Conservation (phyloP, 2,888 invertebrate genomes). For the Ophioninae sp. region DNA sequence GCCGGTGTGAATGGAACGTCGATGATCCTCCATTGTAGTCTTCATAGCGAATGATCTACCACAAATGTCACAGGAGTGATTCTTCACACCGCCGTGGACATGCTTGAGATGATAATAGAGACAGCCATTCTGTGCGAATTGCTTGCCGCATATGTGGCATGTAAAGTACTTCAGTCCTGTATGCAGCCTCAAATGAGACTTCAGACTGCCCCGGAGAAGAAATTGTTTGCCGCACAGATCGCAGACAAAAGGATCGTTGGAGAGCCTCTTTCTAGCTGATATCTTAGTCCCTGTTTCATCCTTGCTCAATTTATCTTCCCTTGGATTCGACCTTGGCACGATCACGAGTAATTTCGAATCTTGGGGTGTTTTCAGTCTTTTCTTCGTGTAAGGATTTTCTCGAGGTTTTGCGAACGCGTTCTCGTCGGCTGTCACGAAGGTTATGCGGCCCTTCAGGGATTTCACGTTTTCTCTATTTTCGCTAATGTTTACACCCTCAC, state of each 20-base stretch:
- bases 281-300: conserved; percentile 1
- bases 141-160: conserved; percentile 82
- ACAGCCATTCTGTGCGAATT: conserved; percentile 81
- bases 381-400: background rate
- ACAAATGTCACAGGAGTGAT: conserved; percentile 82
- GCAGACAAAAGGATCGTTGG: conserved; percentile 61
- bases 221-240: conserved; percentile 69
- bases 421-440: background rate
- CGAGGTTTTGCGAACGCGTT: background rate
- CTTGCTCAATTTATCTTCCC: background rate
- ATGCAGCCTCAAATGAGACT: conserved; percentile 68
- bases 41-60: conserved; percentile 82
- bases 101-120: conserved; percentile 83
- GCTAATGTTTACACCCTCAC: background rate
- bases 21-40: conserved; percentile 81
- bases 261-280: conserved; percentile 17
- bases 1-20: conserved; percentile 80
- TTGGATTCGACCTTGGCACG: background rate
- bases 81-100: conserved; percentile 81
- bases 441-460: background rate
- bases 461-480: background rate
- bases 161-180: conserved; percentile 76
- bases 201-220: conserved; percentile 65
- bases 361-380: background rate
- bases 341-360: background rate